Percentiles rank a stretch among this genome's conserved stretches.
phyloP scores from a whole-genome alignment of 2,113 vertebrate genomes.

The Daphoenositta chrysoptera region DNA sequence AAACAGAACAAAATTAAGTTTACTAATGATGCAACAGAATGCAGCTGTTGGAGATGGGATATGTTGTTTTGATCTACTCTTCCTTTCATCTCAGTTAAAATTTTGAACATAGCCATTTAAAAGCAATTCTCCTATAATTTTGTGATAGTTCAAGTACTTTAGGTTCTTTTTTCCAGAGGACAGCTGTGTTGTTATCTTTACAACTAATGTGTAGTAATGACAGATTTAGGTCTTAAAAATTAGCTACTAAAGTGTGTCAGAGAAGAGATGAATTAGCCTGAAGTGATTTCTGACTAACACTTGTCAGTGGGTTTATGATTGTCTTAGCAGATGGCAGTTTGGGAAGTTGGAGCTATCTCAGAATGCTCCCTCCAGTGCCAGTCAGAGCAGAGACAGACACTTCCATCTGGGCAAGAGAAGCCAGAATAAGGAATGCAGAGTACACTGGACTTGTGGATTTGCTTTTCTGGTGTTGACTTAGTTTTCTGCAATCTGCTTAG shows the following conservation, averaged over 20 bases:
- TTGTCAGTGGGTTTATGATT: not conserved
- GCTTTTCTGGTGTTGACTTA: not conserved
- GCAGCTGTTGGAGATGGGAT: not conserved
- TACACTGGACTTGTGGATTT: not conserved
- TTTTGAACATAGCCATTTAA: not conserved
- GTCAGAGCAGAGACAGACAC: not conserved
- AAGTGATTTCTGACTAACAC: constrained; percentile 40
- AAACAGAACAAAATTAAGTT: constrained; percentile 20
- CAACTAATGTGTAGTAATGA: not conserved
- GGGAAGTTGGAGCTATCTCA: not conserved
- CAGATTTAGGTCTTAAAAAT: not conserved
- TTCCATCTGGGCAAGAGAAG: not conserved
- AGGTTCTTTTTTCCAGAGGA: not conserved
- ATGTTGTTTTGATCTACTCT: not conserved
- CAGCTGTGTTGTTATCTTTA: constrained; percentile 18
- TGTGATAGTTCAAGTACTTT: not conserved
- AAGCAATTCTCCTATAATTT: not conserved
- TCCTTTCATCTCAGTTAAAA: not conserved
- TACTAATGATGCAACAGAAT: constrained; percentile 1
- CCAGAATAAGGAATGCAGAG: not conserved
- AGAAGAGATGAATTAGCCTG: constrained; percentile 3
- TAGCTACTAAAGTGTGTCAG: not conserved
- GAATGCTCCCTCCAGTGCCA: not conserved
- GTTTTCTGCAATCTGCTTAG: not conserved
- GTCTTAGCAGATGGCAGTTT: not conserved